phyloP scores from a whole-genome alignment of 2,888 invertebrate genomes.

The Acanthosepion esculentum region DNA sequence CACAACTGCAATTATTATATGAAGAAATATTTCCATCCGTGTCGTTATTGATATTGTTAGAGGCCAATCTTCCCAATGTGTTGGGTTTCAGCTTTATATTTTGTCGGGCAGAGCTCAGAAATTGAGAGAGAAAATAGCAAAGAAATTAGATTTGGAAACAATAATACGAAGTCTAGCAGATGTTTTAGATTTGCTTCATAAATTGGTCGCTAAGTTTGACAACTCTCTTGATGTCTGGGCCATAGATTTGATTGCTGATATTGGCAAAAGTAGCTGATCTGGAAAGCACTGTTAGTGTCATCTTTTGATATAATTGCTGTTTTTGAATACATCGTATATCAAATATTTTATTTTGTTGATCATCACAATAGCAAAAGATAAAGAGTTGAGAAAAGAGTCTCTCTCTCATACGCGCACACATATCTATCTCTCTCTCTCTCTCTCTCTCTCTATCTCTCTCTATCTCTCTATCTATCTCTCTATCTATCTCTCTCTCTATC shows the following conservation, averaged over 20 bases:
- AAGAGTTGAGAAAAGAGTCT: not conserved
- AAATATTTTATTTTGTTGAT: not conserved
- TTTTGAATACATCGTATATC: not conserved
- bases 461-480: too few relatives aligned
- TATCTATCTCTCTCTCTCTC: too few relatives aligned
- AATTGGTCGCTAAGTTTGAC: not conserved
- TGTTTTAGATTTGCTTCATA: not conserved
- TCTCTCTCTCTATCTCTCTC: too few relatives aligned
- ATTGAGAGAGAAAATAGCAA: conserved; percentile 13
- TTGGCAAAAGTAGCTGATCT: not conserved
- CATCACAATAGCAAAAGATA: not conserved
- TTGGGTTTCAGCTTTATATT: not conserved
- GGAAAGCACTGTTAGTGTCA: not conserved
- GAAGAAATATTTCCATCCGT: not conserved
- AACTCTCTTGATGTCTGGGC: not conserved
- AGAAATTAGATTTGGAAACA: conserved; percentile 15
- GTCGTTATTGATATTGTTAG: not conserved
- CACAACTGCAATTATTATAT: not conserved
- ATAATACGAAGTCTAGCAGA: not conserved
- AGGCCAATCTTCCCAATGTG: not conserved
- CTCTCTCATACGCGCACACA: too few relatives aligned
- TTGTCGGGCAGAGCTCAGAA: not conserved
- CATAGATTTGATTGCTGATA: not conserved
- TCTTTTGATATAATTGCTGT: not conserved
- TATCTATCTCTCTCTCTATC: too few relatives aligned